Evolutionary conservation across 2,797 vertebrate species (phyloP).

Genomic region (Trachurus trachurus): DNA sequence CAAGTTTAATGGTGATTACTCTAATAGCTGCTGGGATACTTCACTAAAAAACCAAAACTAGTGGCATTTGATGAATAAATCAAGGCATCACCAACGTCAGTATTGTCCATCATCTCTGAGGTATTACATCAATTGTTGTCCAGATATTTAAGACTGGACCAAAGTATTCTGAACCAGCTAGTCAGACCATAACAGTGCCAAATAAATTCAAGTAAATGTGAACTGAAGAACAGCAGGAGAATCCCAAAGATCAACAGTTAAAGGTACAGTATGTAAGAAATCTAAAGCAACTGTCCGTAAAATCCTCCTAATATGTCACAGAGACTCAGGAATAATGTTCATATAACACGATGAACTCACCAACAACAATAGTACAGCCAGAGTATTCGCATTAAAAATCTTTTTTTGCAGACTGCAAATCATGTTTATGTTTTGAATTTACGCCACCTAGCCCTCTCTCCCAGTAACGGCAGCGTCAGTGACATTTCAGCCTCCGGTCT

Average conservation of each 20-base stretch:
- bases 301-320: no score
- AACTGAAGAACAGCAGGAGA: background rate
- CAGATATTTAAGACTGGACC: background rate
- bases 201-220: conserved; percentile 4
- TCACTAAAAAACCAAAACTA: background rate
- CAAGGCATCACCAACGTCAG: background rate
- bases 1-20: background rate
- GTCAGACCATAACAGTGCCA: background rate
- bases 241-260: background rate
- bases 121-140: background rate
- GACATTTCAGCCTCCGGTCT: no score
- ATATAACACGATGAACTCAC: no score
- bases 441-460: no score
- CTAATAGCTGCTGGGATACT: background rate
- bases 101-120: background rate
- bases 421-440: no score
- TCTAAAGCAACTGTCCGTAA: no score
- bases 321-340: no score
- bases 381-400: no score
- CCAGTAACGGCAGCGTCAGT: no score
- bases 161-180: background rate
- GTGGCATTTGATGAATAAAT: background rate
- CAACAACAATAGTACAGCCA: no score
- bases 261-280: no score
- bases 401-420: no score